phyloP scores from a whole-genome alignment of 2,888 invertebrate genomes.

The Meta bourneti region DNA sequence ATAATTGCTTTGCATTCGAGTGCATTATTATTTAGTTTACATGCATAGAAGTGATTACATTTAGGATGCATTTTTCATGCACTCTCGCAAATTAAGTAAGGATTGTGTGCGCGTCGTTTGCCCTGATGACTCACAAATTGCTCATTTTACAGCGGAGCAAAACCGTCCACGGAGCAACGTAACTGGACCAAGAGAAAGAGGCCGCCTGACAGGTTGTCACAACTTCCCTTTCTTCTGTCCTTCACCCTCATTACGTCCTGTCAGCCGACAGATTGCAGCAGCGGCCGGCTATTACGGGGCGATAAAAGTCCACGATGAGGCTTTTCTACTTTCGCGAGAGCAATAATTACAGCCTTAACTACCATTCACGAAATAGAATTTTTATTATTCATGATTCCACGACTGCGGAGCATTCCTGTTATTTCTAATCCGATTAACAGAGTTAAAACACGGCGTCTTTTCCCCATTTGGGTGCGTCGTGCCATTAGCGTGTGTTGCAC shows the following conservation, averaged over 20 bases:
- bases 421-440: slow-evolving; percentile 32
- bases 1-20: too few relatives aligned
- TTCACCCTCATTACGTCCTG: not conserved
- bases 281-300: not conserved
- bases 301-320: slow-evolving; percentile 31
- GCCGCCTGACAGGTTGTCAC: too few relatives aligned
- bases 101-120: too few relatives aligned
- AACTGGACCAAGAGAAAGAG: too few relatives aligned
- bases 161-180: too few relatives aligned
- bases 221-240: too few relatives aligned
- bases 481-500: not conserved
- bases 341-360: slow-evolving; percentile 30
- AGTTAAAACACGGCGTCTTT: not conserved
- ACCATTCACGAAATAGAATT: slow-evolving; percentile 15
- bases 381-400: slow-evolving; percentile 44
- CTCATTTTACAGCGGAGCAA: too few relatives aligned
- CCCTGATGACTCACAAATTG: too few relatives aligned
- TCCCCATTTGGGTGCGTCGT: not conserved
- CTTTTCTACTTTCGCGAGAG: slow-evolving; percentile 3
- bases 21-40: too few relatives aligned
- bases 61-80: too few relatives aligned
- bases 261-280: not conserved
- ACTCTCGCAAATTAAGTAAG: too few relatives aligned
- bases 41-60: too few relatives aligned
- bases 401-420: not conserved